Evolutionary conservation across 2,797 vertebrate genomes (phyloP).

Genomic region (Salarias fasciatus): DNA sequence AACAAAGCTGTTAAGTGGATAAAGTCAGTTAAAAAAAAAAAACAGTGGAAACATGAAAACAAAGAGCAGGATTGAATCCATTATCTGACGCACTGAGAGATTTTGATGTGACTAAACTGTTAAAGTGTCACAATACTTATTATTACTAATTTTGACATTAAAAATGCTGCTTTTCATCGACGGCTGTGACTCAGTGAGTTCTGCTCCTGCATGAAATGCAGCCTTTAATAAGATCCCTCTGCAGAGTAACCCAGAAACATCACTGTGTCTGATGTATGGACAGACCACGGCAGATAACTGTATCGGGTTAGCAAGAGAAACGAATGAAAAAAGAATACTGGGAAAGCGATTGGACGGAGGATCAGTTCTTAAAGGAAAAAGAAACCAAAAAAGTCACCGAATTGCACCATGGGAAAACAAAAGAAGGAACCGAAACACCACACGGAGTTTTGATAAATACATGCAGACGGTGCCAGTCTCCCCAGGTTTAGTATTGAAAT

Average conservation of each 20-base stretch:
- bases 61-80: constrained; percentile 30
- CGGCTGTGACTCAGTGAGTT: neutral
- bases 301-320: constrained; percentile 31
- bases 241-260: too few species aligned
- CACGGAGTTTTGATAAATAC: constrained; percentile 61
- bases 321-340: constrained; percentile 43
- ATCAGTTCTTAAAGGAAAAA: constrained; percentile 20
- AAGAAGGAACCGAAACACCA: constrained; percentile 56
- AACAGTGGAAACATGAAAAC: constrained; percentile 29
- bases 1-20: constrained; percentile 62
- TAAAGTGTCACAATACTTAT: constrained; percentile 49
- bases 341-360: constrained; percentile 30
- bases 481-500: constrained; percentile 11
- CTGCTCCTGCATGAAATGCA: too few species aligned
- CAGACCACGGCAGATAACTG: constrained; percentile 50
- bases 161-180: too few species aligned
- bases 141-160: constrained; percentile 20
- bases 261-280: constrained; percentile 1
- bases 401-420: constrained; percentile 53
- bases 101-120: constrained; percentile 14
- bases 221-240: too few species aligned
- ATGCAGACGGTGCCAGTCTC: constrained; percentile 67
- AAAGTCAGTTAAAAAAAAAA: constrained; percentile 12
- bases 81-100: constrained; percentile 43
- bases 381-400: constrained; percentile 3